Conservation (phyloP, 2,113 vertebrate genomes). For the Pedionomus torquatus region DNA sequence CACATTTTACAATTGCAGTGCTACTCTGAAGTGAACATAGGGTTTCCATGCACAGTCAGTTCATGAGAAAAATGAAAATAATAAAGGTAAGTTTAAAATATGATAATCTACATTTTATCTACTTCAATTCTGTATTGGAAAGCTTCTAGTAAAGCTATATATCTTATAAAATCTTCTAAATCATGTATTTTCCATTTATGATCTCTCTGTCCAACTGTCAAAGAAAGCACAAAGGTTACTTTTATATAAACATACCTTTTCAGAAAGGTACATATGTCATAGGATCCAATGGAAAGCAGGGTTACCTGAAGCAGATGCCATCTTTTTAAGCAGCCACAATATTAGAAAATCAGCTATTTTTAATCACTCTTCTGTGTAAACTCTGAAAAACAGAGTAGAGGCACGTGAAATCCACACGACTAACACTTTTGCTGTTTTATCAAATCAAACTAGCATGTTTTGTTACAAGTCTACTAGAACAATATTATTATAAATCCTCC, state of each 20-base stretch:
- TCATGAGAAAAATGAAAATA: neutral
- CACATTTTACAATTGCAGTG: neutral
- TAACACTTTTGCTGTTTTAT: neutral
- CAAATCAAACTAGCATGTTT: neutral
- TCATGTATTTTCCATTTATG: neutral
- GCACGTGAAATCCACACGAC: neutral
- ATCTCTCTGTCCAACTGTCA: neutral
- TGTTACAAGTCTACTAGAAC: neutral
- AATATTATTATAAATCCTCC: neutral
- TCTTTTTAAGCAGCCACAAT: conserved; percentile 62
- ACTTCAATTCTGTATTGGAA: neutral
- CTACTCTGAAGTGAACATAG: neutral
- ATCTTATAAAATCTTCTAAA: neutral
- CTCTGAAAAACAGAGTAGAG: conserved; percentile 58
- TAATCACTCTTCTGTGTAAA: conserved; percentile 57
- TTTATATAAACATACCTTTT: conserved; percentile 41
- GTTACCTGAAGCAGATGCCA: conserved; percentile 45
- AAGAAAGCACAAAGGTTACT: neutral
- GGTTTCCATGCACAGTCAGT: neutral
- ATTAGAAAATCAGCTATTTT: conserved; percentile 72
- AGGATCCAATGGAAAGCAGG: conserved; percentile 65
- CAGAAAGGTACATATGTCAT: conserved; percentile 64
- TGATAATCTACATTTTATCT: neutral
- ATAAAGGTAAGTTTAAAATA: neutral
- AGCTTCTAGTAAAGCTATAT: neutral